These are phyloP conservation scores for Dinoponera quadriceps DNA, from an alignment of 1,140 invertebrate species.

Conservation along the genomic window DNA sequence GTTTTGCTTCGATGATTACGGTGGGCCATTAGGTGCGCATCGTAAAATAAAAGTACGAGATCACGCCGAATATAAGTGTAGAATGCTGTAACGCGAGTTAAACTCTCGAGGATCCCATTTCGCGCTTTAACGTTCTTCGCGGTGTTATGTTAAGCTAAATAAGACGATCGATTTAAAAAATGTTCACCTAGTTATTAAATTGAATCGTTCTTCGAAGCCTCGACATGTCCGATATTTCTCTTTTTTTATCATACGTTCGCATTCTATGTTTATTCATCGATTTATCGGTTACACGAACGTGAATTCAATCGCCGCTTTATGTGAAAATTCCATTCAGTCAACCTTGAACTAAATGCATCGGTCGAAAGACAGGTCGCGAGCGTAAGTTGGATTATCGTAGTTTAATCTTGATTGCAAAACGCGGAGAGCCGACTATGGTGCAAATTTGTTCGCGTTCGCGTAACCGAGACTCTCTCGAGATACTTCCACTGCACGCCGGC, in stretches of 20 bases:
- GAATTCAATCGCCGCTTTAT: not conserved
- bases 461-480: not conserved
- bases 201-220: not conserved
- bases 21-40: not conserved
- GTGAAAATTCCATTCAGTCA: not conserved
- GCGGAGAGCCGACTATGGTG: not conserved
- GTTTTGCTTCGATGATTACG: not conserved
- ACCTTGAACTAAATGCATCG: not conserved
- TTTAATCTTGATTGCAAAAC: not conserved
- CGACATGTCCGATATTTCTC: not conserved
- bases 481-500: not conserved
- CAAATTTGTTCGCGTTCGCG: not conserved
- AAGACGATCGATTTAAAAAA: not conserved
- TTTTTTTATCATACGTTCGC: not conserved
- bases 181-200: not conserved
- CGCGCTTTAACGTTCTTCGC: not conserved
- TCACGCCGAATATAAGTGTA: not conserved
- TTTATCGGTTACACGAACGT: not conserved
- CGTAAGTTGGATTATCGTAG: not conserved
- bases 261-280: not conserved
- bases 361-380: not conserved
- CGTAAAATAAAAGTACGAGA: not conserved
- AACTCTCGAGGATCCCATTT: conserved; percentile 1
- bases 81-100: not conserved
- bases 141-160: not conserved